Base-by-base conservation (phyloP, 2,888 invertebrate genomes). In the Lissocephala sabroskyi region DNA sequence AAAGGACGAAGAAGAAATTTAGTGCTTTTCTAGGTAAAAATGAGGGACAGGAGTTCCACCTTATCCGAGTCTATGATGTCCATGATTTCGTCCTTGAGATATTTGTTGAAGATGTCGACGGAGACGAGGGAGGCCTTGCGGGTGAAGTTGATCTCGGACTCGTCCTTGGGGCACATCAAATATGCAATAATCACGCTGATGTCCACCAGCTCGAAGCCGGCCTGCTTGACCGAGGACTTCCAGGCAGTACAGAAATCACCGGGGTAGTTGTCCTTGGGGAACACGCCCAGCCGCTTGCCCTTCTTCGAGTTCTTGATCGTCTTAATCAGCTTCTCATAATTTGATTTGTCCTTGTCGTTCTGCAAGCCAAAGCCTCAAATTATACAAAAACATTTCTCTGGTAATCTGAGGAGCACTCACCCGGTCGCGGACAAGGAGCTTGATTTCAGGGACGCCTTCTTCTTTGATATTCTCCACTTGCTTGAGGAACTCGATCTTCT, bases 21-120 rank as follows among this genome's bases (percentile, higher is more conserved):
- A 43, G 35, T 26, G 13, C 30, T 11, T 3, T 7, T 23, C 6
- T 32, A n/a, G 2, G 1, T 17, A 42, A 14, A 40, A 17, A 18
- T 17, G 5, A 13, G 18, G 5, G 5, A 10, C 26, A 47, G 17
- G 19, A 18, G 19, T 1, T 18, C 18, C 1, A 92, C 92, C 87
- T 93, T 96, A 82, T 99, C 99, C 3, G 95, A 92, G 88, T 99
- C 98, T 80, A 99, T 96, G 65, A 98, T 96, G 84, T 97, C 97
- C 93, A 98, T 97, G 61, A 99, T 94, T 85, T 98, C 96, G 85
- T 97, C 96, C 84, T 96, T 95, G 33, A 99, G 88, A 85, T 96
- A 97, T 84, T 98, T 98, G 41, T 92, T 94, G 84, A 97, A 99
- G 10, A 99, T 92, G 86, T 98, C 97, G 46, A 95, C 93, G 7